phyloP scores from a whole-genome alignment of 1,140 invertebrate species.

The Lepeophtheirus salmonis region DNA sequence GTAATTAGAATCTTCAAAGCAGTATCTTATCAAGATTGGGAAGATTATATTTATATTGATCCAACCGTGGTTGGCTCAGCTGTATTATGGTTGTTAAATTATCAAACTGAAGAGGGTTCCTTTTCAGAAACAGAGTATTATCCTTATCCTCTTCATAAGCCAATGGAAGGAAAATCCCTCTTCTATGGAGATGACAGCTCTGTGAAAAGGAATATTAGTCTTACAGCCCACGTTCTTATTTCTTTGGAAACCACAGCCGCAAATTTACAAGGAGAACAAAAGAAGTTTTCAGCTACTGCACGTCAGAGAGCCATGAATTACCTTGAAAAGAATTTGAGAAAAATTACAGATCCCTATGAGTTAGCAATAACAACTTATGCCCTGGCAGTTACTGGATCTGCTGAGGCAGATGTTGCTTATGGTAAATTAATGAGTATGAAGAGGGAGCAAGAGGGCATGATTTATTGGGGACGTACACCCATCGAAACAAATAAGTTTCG shows the following conservation, averaged over 20 bases:
- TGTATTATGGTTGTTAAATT: constrained; percentile 29
- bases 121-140: constrained; percentile 29
- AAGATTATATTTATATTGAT: constrained; percentile 33
- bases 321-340: constrained; percentile 28
- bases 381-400: constrained; percentile 28
- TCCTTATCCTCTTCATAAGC: constrained; percentile 23
- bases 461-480: constrained; percentile 31
- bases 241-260: constrained; percentile 27
- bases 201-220: constrained; percentile 26
- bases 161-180: constrained; percentile 1
- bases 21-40: constrained; percentile 35
- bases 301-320: constrained; percentile 27
- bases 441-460: constrained; percentile 28
- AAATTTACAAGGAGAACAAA: constrained; percentile 26
- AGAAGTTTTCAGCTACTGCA: constrained; percentile 25
- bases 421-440: constrained; percentile 24
- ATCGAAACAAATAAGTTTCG: constrained; percentile 27
- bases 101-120: constrained; percentile 29
- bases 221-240: constrained; percentile 36
- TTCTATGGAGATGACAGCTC: constrained; percentile 11
- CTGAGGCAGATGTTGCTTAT: constrained; percentile 26
- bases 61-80: constrained; percentile 26
- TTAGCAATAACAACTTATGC: constrained; percentile 34
- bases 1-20: constrained; percentile 29
- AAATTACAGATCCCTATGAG: constrained; percentile 32